These are phyloP conservation scores for Tragelaphus strepsiceros DNA, from an alignment of 2,113 vertebrate species.

Conservation along the genomic window DNA sequence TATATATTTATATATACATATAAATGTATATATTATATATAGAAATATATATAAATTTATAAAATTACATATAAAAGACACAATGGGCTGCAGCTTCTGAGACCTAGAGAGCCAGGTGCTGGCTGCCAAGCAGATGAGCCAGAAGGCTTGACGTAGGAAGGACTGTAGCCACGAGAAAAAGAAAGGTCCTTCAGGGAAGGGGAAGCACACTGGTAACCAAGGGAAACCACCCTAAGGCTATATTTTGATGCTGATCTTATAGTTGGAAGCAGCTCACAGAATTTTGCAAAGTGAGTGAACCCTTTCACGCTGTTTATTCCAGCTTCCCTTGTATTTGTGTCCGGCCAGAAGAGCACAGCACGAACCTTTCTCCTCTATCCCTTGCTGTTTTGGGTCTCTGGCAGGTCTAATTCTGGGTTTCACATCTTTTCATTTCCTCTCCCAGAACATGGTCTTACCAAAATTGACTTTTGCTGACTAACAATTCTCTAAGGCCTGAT, in stretches of 20 bases:
- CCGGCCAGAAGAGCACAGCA: neutral
- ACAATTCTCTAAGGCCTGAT: constrained; percentile 9
- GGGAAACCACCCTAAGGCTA: neutral
- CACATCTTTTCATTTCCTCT: constrained; percentile 5
- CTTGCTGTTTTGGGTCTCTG: neutral
- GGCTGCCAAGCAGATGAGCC: fast-evolving
- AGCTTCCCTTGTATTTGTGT: neutral
- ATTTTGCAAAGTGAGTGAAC: neutral
- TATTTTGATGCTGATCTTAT: neutral
- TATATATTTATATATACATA: neutral
- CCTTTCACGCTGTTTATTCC: fast-evolving
- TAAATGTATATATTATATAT: neutral
- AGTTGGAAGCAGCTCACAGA: neutral
- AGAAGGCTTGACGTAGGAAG: neutral
- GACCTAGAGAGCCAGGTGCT: neutral
- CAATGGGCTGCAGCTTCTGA: neutral
- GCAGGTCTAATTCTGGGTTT: neutral
- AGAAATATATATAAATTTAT: neutral
- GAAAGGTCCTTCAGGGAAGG: fast-evolving
- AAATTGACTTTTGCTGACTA: constrained; percentile 47
- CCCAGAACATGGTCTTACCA: neutral
- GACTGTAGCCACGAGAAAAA: too few relatives aligned
- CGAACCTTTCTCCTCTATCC: neutral
- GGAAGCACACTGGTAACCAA: too few relatives aligned
- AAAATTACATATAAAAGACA: neutral